phyloP scores from a whole-genome alignment of 2,888 invertebrate species.

The Brachynemurus nebulosus region DNA sequence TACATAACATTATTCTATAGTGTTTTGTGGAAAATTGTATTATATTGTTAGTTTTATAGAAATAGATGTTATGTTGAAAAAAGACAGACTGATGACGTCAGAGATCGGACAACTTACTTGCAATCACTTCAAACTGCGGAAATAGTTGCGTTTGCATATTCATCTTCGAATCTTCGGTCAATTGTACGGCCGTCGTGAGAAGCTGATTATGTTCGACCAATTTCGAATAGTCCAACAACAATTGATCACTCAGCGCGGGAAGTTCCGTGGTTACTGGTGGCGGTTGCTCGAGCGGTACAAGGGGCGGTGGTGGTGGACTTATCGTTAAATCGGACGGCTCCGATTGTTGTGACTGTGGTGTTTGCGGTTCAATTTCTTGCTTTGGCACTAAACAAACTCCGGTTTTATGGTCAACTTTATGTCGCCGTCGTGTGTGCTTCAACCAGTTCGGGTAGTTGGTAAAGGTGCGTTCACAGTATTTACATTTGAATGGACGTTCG shows the following conservation, averaged over 20 bases:
- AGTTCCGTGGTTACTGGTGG: background rate
- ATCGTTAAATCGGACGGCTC: background rate
- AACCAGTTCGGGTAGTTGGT: conserved; percentile 41
- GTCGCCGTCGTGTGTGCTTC: conserved; percentile 42
- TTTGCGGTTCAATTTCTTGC: conserved; percentile 17
- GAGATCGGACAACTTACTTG: background rate
- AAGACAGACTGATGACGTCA: too few relatives aligned
- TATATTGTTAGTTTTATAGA: too few relatives aligned
- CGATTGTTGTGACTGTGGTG: background rate
- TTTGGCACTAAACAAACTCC: conserved; percentile 24
- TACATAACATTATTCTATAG: too few relatives aligned
- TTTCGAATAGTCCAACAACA: conserved; percentile 2
- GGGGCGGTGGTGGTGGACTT: background rate
- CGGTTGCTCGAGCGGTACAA: background rate
- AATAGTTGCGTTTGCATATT: conserved; percentile 2
- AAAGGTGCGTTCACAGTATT: conserved; percentile 39
- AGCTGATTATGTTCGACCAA: background rate
- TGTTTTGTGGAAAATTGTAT: too few relatives aligned
- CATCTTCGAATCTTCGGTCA: conserved; percentile 4
- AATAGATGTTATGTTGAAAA: too few relatives aligned
- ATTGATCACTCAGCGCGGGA: background rate
- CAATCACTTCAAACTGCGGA: background rate
- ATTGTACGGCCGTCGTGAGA: background rate
- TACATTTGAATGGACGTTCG: conserved; percentile 39
- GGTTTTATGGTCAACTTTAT: conserved; percentile 32